phyloP scores from a whole-genome alignment of 2,797 vertebrate species.

The Brachyalestes nurse region DNA sequence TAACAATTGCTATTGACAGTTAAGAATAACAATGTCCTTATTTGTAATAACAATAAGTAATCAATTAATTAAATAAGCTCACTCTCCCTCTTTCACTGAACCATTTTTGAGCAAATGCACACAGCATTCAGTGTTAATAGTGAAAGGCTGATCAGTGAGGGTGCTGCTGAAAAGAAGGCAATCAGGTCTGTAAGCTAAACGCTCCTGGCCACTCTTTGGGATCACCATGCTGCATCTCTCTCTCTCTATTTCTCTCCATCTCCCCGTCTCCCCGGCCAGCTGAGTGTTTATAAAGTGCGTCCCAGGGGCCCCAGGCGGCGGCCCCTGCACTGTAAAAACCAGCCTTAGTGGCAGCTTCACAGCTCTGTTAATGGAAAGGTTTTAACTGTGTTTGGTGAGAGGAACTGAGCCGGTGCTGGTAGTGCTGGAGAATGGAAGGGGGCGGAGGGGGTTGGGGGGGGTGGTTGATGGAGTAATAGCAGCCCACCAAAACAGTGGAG shows the following conservation, averaged over 20 bases:
- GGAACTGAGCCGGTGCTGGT: conserved; percentile 20
- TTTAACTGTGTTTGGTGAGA: conserved; percentile 65
- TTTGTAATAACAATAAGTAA: neutral
- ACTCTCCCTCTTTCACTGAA: conserved; percentile 17
- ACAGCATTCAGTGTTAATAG: neutral
- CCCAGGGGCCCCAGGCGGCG: conserved; percentile 59
- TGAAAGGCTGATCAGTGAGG: neutral
- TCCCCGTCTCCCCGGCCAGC: conserved; percentile 27
- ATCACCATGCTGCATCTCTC: conserved; percentile 22
- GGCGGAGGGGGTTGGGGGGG: conserved; percentile 43
- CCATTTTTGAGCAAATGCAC: neutral
- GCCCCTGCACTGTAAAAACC: conserved; percentile 72
- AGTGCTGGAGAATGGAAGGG: conserved; percentile 6
- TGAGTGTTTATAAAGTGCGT: conserved; percentile 56
- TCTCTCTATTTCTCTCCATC: conserved; percentile 19
- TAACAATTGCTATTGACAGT: neutral
- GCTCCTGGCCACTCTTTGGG: neutral
- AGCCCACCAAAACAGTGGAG: conserved; percentile 52
- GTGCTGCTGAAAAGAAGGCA: neutral
- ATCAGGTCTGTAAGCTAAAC: neutral
- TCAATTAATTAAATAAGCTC: neutral
- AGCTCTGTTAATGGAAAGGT: conserved; percentile 75
- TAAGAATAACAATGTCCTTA: neutral
- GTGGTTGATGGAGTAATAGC: conserved; percentile 55
- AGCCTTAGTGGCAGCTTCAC: conserved; percentile 75